A percentile compares a stretch with the other conserved stretches of the same genome.
These are phyloP conservation scores for Cepaea nemoralis DNA, from an alignment of 1,140 invertebrate genomes.

Conservation along the genomic window DNA sequence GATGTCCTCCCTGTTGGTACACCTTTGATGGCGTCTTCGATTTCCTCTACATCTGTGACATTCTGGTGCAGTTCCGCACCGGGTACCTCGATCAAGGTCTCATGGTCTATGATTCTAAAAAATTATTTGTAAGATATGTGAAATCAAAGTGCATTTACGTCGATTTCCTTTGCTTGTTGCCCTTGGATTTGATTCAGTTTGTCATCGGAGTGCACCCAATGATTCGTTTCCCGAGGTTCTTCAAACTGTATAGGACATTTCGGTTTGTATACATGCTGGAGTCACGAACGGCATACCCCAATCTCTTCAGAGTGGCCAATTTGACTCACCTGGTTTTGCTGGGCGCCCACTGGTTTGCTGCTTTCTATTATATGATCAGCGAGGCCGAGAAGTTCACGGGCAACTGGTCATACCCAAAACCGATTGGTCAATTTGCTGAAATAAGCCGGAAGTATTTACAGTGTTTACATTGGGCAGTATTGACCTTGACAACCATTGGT, in stretches of 20 bases:
- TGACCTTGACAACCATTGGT: constrained; percentile 93
- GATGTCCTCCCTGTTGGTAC: constrained; percentile 80
- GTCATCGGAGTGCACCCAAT: constrained; percentile 67
- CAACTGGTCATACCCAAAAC: constrained; percentile 90
- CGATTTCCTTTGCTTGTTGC: constrained; percentile 86
- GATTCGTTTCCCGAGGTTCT: constrained; percentile 74
- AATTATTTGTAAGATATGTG: constrained; percentile 89
- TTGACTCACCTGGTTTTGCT: constrained; percentile 94
- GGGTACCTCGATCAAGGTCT: constrained; percentile 95
- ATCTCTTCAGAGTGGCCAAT: constrained; percentile 95
- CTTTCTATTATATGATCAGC: constrained; percentile 94
- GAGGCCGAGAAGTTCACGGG: constrained; percentile 91
- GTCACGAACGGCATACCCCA: constrained; percentile 93
- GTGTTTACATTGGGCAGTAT: constrained; percentile 94
- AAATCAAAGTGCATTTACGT: constrained; percentile 87
- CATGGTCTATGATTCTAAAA: constrained; percentile 91
- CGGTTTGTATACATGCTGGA: constrained; percentile 96
- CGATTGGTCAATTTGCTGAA: constrained; percentile 81
- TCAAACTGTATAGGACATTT: constrained; percentile 88
- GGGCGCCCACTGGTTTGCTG: constrained; percentile 96
- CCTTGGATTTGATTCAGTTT: constrained; percentile 86
- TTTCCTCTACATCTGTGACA: constrained; percentile 87
- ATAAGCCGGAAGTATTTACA: constrained; percentile 92
- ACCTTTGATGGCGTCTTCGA: constrained; percentile 87
- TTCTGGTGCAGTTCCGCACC: constrained; percentile 90